Base-by-base conservation (phyloP, 2,888 invertebrate genomes). In the Xestobium rufovillosum region DNA sequence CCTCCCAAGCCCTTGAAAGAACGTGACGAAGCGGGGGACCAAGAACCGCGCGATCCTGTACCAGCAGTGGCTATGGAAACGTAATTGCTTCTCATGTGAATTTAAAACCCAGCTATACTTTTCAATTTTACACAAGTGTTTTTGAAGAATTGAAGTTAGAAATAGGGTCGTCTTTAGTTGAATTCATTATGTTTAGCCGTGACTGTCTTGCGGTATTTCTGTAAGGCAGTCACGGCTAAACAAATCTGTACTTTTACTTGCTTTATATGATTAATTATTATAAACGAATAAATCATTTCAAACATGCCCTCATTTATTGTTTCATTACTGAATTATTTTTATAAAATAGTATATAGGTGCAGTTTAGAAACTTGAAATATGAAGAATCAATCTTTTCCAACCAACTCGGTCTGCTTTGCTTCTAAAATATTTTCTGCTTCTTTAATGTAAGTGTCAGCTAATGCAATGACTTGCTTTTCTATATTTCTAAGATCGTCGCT, bases 381-480 rank as follows among this genome's bases (percentile, higher is more conserved):
- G n/a, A n/a, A n/a, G n/a, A n/a, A n/a, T n/a, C n/a, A n/a, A 34
- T 60, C 52, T 52, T 70, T 74, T 32, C 81, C 80, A 34, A 82
- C 49, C n/a, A 91, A 69, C 66, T 91, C 91, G 51, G 72, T 75
- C 56, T 81, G 78, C 59, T 91, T 92, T 2, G 65, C 60, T 46
- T 76, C 70, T 53, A 82, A 71, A 31, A 83, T 60, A 49, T 71
- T 69, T 52, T 82, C 80, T 9, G 80, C 80, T 56, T 80, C 70
- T 1, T 53, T 53, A 30, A 81, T 70, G 57, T 77, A 85, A 31
- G 75, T 71, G 41, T 85, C 79, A 39, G 80, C 79, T 42, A 88
- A 58, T 3, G 75, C 71, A 39, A 70, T 70, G 29, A 91, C 69
- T 71, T 89, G 82, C 41, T 76, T 75, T 50, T 80, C 78, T 3